phyloP scores from a whole-genome alignment of 2,113 vertebrate species.

The Sander vitreus region DNA sequence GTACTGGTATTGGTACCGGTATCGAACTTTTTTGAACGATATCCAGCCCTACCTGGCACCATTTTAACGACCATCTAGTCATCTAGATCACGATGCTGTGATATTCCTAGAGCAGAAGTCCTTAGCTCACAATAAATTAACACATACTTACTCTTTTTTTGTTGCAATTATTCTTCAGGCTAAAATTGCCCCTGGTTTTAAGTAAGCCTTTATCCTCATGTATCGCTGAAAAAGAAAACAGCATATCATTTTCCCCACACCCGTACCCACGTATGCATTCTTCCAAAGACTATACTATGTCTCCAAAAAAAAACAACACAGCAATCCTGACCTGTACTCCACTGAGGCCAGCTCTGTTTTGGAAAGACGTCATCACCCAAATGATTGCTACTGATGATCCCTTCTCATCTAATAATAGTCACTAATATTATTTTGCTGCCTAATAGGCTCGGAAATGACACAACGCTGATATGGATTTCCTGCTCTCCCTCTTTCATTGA shows the following conservation, averaged over 20 bases:
- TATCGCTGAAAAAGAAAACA: not conserved
- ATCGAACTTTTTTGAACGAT: no score
- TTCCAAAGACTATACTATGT: not conserved
- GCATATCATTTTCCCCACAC: not conserved
- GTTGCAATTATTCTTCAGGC: no score
- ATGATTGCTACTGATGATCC: conserved; percentile 9
- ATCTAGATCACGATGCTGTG: no score
- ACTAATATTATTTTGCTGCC: conserved; percentile 14
- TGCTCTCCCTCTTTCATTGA: not conserved
- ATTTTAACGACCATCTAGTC: no score
- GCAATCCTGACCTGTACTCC: conserved; percentile 37
- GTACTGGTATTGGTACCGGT: no score
- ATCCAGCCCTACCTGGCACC: no score
- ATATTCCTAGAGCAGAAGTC: no score
- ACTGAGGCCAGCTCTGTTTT: conserved; percentile 42
- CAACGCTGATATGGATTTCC: conserved; percentile 3
- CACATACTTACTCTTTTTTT: no score
- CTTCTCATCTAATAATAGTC: conserved; percentile 36
- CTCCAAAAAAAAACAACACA: no score
- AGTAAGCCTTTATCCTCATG: not conserved
- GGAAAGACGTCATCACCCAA: conserved; percentile 31
- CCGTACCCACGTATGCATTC: conserved; percentile 8
- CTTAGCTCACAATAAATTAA: no score
- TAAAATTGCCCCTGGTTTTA: no score
- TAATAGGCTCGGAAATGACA: conserved; percentile 19